Base-by-base conservation (phyloP, 2,113 vertebrate genomes). In the Synchiropus splendidus region DNA sequence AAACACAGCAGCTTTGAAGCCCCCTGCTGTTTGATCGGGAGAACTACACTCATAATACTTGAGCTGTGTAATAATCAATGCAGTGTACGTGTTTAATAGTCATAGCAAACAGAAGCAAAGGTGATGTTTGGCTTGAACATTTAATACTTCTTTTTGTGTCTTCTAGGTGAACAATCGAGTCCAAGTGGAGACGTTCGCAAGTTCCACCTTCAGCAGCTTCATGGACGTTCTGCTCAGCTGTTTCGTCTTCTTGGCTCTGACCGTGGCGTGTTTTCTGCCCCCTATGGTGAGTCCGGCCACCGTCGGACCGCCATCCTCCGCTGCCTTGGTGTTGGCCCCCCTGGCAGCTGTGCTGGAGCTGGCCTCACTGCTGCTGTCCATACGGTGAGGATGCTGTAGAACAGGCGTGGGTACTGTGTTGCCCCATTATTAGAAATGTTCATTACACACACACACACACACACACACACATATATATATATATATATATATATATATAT, bases 201-300 rank as follows among this genome's bases (percentile, higher is more conserved):
- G 91, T 8, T 86, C 92, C 32, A 93, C 90, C 51, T 98, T 97
- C 80, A 97, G 95, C 71, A 97, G 90, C 0, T 86, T 99, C 38
- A 78, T 98, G 73, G 95, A 98, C 0, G 92, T 99, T 65, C 74
- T 92, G 45, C 87, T 99, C 51, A 94, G 89, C 33, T 88, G 89
- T 38, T 87, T 81, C 0, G 86, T 99, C 54, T 95, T 97, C 80
- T 64, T 97, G 57, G 87, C 92, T 8, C 86, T 97, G 51, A 94
- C 92, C 0, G 32, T 90, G 67, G 89, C 91, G 3, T 99, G 95
- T 81, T 97, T 98, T 84, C 86, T 99, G 45, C 89, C 85, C 5
- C 85, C 88, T 0, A 79, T 88, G n/a, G 77, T 89, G 31, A 62
- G 72, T 0, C 40, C 83, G 0, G n/a, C 38, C 42, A 45, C 34